Conservation (phyloP, 2,797 vertebrate genomes). For the Eidolon dupreanum region DNA sequence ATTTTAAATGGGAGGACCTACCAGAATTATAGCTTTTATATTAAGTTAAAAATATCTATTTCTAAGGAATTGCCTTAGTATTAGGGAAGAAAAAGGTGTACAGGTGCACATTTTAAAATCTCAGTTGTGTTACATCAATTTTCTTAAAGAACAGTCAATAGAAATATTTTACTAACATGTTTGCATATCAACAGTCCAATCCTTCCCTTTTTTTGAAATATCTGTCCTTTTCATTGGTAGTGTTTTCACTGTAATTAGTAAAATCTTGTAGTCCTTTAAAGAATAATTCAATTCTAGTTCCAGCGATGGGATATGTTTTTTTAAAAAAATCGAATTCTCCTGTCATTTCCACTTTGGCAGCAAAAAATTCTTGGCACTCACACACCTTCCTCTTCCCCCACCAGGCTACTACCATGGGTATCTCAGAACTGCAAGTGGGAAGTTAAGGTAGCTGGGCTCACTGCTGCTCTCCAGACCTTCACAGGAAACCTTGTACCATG, state of each 20-base stretch:
- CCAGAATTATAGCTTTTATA: background rate
- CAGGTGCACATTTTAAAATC: background rate
- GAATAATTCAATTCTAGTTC: background rate
- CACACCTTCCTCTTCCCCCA: background rate
- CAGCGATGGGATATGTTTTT: background rate
- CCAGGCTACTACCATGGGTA: background rate
- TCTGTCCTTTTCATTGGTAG: background rate
- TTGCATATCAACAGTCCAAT: background rate
- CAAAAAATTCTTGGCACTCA: background rate
- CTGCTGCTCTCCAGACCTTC: background rate
- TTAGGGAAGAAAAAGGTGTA: background rate
- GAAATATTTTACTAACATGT: background rate
- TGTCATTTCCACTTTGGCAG: background rate
- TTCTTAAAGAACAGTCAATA: background rate
- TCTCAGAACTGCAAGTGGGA: background rate
- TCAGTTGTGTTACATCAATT: background rate
- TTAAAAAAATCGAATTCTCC: background rate
- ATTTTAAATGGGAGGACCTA: conserved; percentile 35
- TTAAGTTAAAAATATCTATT: conserved; percentile 18
- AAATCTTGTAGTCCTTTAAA: background rate
- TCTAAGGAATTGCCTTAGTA: background rate
- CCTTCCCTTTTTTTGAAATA: background rate
- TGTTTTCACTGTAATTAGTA: background rate
- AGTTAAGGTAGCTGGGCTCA: too few species aligned
- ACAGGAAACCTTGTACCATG: fast-evolving